Evolutionary conservation across 2,888 invertebrate species (phyloP).

Genomic region (Heliconius charithonia): DNA sequence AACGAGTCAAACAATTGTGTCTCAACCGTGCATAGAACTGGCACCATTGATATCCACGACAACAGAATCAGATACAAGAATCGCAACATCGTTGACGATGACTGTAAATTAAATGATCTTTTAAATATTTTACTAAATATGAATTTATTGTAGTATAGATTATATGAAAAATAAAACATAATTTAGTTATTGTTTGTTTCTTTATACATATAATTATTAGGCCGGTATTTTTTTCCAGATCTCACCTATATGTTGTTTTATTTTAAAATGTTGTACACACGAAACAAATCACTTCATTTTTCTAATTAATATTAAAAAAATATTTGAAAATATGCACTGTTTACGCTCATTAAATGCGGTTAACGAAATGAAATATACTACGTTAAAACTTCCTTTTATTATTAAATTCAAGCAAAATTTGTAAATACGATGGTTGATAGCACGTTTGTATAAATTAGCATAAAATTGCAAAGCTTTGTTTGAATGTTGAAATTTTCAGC

Average conservation of each 20-base stretch:
- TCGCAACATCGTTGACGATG: not conserved
- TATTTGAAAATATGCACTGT: not conserved
- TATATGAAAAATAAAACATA: not conserved
- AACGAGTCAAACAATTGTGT: constrained; percentile 24
- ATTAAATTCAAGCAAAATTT: not conserved
- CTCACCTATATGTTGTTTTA: no score
- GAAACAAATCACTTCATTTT: not conserved
- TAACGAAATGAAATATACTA: not conserved
- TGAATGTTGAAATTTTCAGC: no score
- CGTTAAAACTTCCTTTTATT: not conserved
- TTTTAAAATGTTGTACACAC: not conserved
- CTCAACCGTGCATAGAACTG: not conserved
- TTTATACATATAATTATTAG: no score
- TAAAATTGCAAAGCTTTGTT: no score
- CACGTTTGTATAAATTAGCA: no score
- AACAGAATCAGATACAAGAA: not conserved
- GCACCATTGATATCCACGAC: not conserved
- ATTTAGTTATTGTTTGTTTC: no score
- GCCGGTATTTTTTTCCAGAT: no score
- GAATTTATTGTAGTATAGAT: not conserved
- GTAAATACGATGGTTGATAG: not conserved
- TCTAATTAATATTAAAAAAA: not conserved
- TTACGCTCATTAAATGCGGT: not conserved
- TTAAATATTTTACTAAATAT: not conserved
- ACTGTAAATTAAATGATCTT: not conserved